A percentile compares a stretch with the other conserved stretches of the same genome.
Evolutionary conservation across 2,888 invertebrate species (phyloP).

Genomic region (Ptilodon capucinus): DNA sequence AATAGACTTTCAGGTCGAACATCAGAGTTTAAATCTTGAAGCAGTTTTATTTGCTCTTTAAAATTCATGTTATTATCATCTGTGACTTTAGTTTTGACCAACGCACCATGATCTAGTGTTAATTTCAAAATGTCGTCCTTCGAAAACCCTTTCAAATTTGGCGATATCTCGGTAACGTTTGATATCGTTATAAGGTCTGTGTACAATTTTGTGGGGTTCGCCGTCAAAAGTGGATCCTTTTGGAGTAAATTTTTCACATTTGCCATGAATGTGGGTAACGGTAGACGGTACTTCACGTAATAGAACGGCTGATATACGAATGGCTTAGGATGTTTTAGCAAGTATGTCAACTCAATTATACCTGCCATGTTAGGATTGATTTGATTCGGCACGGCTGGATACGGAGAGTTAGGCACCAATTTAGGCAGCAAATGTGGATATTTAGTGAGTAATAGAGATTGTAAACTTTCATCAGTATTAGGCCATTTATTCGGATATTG

Average conservation of each 20-base stretch:
- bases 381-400: slow-evolving; percentile 1
- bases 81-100: slow-evolving; percentile 52
- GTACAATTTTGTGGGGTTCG: slow-evolving; percentile 42
- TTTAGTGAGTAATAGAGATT: neutral
- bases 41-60: slow-evolving; percentile 32
- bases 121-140: slow-evolving; percentile 48
- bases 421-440: neutral
- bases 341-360: slow-evolving; percentile 59
- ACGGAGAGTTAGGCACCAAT: neutral
- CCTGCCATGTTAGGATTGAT: slow-evolving; percentile 14
- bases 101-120: slow-evolving; percentile 44
- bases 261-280: slow-evolving; percentile 45
- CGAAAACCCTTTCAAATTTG: slow-evolving; percentile 41
- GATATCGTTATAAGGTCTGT: slow-evolving; percentile 44
- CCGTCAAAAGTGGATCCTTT: slow-evolving; percentile 39
- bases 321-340: slow-evolving; percentile 48
- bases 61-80: slow-evolving; percentile 28
- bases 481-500: neutral
- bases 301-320: slow-evolving; percentile 50
- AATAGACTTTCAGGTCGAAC: slow-evolving; percentile 31
- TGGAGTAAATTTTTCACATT: slow-evolving; percentile 37
- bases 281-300: slow-evolving; percentile 61
- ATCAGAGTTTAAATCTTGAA: slow-evolving; percentile 40
- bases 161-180: slow-evolving; percentile 46
- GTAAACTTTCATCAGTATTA: neutral